A percentile compares a stretch with the other conserved stretches of the same genome.
Conservation (phyloP, 2,888 invertebrate species). For the Ryuthela nishihirai region DNA sequence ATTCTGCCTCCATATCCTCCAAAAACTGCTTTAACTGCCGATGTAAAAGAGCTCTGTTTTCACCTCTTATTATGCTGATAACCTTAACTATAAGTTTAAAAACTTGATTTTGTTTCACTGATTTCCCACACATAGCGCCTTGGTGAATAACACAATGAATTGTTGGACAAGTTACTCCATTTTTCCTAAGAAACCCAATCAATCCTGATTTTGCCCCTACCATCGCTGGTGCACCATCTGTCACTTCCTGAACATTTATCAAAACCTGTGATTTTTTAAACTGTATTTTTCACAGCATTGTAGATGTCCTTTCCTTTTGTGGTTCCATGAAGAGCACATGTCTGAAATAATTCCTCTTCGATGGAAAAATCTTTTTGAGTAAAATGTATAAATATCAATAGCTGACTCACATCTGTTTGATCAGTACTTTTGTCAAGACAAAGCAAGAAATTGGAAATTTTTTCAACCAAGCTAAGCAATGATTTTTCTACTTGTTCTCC, state of each 20-base stretch:
- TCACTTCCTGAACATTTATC: background rate
- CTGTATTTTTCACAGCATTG: too few relatives aligned
- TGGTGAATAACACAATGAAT: constrained; percentile 2
- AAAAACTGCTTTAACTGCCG: constrained; percentile 3
- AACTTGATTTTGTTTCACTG: background rate
- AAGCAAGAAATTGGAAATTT: too few relatives aligned
- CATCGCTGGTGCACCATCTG: background rate
- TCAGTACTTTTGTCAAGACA: background rate
- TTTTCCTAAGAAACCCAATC: background rate
- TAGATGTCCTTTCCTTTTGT: too few relatives aligned
- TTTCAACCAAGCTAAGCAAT: too few relatives aligned
- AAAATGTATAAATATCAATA: constrained; percentile 1
- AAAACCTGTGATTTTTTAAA: background rate
- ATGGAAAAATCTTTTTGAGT: constrained; percentile 2
- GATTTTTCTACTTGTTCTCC: too few relatives aligned
- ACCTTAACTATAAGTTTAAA: background rate
- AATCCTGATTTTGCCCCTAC: background rate
- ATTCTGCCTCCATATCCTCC: constrained; percentile 4
- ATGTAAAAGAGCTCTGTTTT: background rate
- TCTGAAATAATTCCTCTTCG: too few relatives aligned
- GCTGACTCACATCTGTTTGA: background rate
- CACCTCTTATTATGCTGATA: constrained; percentile 1
- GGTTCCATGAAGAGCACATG: too few relatives aligned
- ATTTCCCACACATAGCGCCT: background rate
- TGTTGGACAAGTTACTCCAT: background rate